Conservation (phyloP, 1,140 invertebrate species). For the Globodera ellingtonae region DNA sequence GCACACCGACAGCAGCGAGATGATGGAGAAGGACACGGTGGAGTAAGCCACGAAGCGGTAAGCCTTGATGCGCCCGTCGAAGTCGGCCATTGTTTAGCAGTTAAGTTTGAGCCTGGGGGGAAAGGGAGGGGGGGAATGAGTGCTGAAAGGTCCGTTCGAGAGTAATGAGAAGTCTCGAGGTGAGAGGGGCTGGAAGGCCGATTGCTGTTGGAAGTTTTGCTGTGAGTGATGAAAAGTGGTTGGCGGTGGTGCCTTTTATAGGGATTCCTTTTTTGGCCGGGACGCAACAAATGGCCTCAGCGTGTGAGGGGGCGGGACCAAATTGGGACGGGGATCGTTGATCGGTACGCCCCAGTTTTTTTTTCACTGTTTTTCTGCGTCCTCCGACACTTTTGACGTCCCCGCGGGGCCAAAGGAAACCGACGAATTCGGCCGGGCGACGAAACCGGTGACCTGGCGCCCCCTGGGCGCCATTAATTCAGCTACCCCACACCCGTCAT, state of each 20-base stretch:
- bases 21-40: constrained; percentile 51
- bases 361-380: not conserved
- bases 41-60: constrained; percentile 55
- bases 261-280: not conserved
- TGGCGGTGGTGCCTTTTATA: not conserved
- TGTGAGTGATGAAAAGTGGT: constrained; percentile 7
- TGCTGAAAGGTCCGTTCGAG: not conserved
- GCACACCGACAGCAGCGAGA: constrained; percentile 48
- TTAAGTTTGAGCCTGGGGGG: constrained; percentile 1
- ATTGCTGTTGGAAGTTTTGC: not conserved
- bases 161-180: not conserved
- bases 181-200: not conserved
- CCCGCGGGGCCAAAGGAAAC: not conserved
- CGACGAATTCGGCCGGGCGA: not conserved
- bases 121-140: not conserved
- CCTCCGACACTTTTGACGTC: not conserved
- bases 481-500: not conserved
- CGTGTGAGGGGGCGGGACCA: not conserved
- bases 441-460: not conserved
- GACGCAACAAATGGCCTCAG: constrained; percentile 1
- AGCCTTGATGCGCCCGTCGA: constrained; percentile 51
- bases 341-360: not conserved
- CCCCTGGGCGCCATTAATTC: too few species aligned
- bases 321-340: not conserved
- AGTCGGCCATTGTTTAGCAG: constrained; percentile 31